phyloP scores from a whole-genome alignment of 1,140 invertebrate genomes.

The Mylabris phalerata region DNA sequence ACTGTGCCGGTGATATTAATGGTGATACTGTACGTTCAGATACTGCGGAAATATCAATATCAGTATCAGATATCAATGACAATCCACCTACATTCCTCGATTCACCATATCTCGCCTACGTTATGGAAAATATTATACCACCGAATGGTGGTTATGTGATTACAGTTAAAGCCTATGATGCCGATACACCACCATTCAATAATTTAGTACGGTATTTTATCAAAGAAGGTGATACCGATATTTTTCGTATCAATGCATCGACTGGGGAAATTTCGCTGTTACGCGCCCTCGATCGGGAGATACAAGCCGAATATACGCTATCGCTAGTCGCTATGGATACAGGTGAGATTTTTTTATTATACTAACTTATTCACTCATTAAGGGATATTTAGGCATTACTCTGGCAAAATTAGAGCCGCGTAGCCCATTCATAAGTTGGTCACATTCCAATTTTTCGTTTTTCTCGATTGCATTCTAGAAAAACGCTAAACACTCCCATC shows the following conservation, averaged over 20 bases:
- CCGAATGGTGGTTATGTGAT: constrained; percentile 70
- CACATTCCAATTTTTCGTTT: no score
- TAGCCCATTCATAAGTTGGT: no score
- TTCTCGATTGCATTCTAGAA: no score
- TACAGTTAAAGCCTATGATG: constrained; percentile 78
- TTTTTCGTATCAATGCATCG: constrained; percentile 82
- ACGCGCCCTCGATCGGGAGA: constrained; percentile 75
- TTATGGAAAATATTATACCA: constrained; percentile 85
- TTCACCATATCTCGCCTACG: constrained; percentile 83
- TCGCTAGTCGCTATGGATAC: constrained; percentile 88
- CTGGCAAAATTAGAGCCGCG: neutral
- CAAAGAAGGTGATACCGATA: constrained; percentile 82
- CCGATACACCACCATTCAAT: constrained; percentile 84
- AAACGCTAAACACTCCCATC: no score
- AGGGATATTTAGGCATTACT: no score
- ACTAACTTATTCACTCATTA: no score
- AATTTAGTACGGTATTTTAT: constrained; percentile 85
- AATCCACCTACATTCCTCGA: constrained; percentile 86
- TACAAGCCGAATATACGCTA: constrained; percentile 71
- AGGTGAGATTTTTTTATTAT: constrained; percentile 53
- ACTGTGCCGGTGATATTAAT: constrained; percentile 62
- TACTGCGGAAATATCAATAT: constrained; percentile 63
- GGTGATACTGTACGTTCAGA: constrained; percentile 56
- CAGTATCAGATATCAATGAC: constrained; percentile 90
- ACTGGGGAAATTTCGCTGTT: constrained; percentile 80